phyloP scores from a whole-genome alignment of 2,797 vertebrate species.

The Danio albolineatus region DNA sequence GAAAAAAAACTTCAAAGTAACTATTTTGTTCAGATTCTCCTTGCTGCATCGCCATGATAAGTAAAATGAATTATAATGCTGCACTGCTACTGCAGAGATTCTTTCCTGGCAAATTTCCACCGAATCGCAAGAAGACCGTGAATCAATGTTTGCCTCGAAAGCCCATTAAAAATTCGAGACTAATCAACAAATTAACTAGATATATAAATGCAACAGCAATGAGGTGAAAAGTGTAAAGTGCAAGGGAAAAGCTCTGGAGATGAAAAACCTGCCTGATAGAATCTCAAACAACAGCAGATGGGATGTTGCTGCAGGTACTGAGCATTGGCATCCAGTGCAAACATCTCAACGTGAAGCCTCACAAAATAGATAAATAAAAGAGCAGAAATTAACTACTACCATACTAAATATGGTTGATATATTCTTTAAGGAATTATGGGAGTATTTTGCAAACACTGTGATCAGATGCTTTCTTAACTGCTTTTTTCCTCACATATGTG shows the following conservation, averaged over 20 bases:
- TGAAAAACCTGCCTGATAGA: neutral
- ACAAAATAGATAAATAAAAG: neutral
- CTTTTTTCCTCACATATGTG: too few species aligned
- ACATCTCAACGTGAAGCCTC: neutral
- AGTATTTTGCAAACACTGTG: too few species aligned
- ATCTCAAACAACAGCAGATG: neutral
- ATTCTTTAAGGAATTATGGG: too few species aligned
- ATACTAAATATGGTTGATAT: neutral
- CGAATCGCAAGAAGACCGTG: neutral
- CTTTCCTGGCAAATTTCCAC: neutral
- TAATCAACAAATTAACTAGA: neutral
- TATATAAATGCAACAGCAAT: slow-evolving; percentile 5
- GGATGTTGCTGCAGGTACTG: neutral
- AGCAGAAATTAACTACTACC: neutral
- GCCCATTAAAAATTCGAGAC: neutral
- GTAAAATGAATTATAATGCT: neutral
- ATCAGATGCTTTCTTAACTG: too few species aligned
- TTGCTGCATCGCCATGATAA: neutral
- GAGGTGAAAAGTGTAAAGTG: slow-evolving; percentile 18
- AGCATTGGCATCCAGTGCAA: neutral
- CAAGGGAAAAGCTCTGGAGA: neutral
- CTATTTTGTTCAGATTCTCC: neutral
- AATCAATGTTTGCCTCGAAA: neutral
- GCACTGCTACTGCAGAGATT: slow-evolving; percentile 1
- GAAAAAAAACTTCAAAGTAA: neutral